These are phyloP conservation scores for Halocaridina rubra DNA, from an alignment of 2,888 invertebrate species.

Conservation along the genomic window DNA sequence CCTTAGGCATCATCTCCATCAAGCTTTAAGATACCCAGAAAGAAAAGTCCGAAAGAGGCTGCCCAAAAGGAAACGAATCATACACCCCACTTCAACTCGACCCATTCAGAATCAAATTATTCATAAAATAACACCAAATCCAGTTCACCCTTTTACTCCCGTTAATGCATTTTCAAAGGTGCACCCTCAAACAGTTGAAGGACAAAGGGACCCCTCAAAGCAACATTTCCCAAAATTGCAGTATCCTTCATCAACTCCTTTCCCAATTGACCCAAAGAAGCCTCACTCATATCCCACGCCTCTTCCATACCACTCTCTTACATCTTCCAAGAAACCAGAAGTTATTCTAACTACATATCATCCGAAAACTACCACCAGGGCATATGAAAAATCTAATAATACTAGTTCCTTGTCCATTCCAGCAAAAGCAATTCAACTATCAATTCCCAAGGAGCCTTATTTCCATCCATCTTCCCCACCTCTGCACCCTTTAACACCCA, in stretches of 20 bases:
- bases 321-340: not conserved
- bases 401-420: too few relatives aligned
- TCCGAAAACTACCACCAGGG: too few relatives aligned
- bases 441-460: not conserved
- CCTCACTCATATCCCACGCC: conserved; percentile 9
- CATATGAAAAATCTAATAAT: too few relatives aligned
- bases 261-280: not conserved
- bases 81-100: not conserved
- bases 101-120: not conserved
- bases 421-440: not conserved
- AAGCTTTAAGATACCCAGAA: not conserved
- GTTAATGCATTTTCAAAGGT: not conserved
- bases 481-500: not conserved
- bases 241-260: conserved; percentile 13
- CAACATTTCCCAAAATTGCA: not conserved
- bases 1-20: conserved; percentile 10
- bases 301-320: conserved; percentile 32
- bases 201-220: too few relatives aligned
- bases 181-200: not conserved
- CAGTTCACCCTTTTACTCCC: not conserved
- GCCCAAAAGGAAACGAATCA: not conserved
- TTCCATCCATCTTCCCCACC: not conserved
- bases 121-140: not conserved
- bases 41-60: not conserved
- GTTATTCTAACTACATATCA: not conserved